Conservation (phyloP, 2,888 invertebrate species). For the Meghimatium bilineatum region DNA sequence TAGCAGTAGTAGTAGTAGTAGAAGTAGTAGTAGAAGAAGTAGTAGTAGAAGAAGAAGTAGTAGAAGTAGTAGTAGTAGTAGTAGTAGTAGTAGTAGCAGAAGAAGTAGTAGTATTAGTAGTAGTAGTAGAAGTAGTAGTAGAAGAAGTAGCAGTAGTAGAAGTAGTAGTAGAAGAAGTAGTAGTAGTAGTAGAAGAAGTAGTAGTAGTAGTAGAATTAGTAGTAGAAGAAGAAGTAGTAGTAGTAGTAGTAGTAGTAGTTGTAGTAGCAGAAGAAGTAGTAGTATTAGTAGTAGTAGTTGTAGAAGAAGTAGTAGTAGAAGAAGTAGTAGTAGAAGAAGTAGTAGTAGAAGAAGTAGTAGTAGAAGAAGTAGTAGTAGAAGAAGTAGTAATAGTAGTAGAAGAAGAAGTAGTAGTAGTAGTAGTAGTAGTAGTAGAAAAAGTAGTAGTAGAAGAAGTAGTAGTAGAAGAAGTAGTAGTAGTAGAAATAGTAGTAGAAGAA, state of each 20-base stretch:
- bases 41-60: background rate
- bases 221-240: no score
- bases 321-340: background rate
- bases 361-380: background rate
- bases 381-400: no score
- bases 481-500: background rate
- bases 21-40: background rate
- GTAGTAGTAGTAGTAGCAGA: no score
- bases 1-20: background rate
- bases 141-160: background rate
- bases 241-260: no score
- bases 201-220: no score
- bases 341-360: background rate
- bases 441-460: background rate
- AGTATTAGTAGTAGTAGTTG: no score
- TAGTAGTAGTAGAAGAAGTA: no score
- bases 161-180: no score
- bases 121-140: background rate
- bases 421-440: no score
- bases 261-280: no score
- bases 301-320: constrained; percentile 1
- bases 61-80: background rate
- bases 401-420: background rate
- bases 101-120: no score
- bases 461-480: background rate